Conservation (phyloP, 2,888 invertebrate genomes). For the Aethes cnicana region DNA sequence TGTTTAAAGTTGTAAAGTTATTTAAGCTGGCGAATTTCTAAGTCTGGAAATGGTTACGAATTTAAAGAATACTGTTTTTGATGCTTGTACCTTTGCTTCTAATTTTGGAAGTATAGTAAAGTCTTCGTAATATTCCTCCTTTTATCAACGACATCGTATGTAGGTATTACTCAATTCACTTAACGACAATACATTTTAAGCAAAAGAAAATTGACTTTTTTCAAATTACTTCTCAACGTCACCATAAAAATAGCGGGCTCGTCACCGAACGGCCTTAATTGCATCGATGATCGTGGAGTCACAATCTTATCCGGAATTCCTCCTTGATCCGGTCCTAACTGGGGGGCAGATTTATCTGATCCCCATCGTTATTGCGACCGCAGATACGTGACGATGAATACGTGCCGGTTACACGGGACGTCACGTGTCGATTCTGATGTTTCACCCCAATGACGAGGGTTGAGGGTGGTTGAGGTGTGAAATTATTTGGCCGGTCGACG, state of each 20-base stretch:
- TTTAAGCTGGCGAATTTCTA: too few relatives aligned
- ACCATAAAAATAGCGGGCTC: conserved; percentile 10
- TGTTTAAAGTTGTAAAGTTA: too few relatives aligned
- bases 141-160: too few relatives aligned
- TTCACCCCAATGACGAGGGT: not conserved
- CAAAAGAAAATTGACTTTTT: not conserved
- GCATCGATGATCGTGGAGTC: conserved; percentile 18
- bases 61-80: too few relatives aligned
- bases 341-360: conserved; percentile 23
- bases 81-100: too few relatives aligned
- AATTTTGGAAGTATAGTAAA: too few relatives aligned
- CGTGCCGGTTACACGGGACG: conserved; percentile 10
- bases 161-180: too few relatives aligned
- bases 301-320: conserved; percentile 22
- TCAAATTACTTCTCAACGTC: not conserved
- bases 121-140: too few relatives aligned
- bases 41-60: too few relatives aligned
- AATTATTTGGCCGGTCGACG: not conserved
- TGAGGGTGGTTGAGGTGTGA: not conserved
- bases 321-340: conserved; percentile 21
- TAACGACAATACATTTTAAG: not conserved
- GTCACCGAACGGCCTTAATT: conserved; percentile 23
- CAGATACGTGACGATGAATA: conserved; percentile 27
- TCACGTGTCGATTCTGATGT: conserved; percentile 15
- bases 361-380: conserved; percentile 8